Percentiles rank a stretch among this genome's conserved stretches.
Conservation (phyloP, 2,113 vertebrate genomes). For the Illadopsis cleaveri region DNA sequence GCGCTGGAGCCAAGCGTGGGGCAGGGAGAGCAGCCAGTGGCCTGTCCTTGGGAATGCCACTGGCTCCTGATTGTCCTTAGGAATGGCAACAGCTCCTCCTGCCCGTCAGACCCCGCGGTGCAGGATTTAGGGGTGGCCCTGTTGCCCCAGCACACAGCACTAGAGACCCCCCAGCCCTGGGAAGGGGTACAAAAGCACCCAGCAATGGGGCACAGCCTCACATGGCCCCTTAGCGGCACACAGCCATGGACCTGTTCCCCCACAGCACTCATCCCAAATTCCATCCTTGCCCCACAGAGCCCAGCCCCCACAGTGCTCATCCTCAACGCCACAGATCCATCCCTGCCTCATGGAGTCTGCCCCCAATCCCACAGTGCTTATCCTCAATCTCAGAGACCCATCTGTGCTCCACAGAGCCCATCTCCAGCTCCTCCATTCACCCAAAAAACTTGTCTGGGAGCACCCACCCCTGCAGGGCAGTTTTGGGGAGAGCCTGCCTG, state of each 20-base stretch:
- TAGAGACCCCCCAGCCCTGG: background rate
- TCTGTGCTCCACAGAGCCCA: background rate
- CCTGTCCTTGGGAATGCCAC: background rate
- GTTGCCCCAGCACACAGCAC: fast-evolving
- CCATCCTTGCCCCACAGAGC: background rate
- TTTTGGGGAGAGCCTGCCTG: background rate
- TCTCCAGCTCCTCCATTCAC: background rate
- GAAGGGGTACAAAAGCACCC: background rate
- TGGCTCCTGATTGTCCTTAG: background rate
- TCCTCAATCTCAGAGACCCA: background rate
- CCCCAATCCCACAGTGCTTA: background rate
- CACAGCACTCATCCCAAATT: background rate
- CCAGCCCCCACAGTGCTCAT: background rate
- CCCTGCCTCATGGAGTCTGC: background rate
- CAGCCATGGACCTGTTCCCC: background rate
- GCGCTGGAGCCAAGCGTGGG: fast-evolving
- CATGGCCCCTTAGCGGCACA: background rate
- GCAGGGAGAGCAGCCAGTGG: background rate
- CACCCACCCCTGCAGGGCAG: background rate
- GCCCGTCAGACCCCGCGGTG: background rate
- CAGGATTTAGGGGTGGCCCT: background rate
- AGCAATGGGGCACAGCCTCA: background rate
- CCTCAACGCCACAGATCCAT: background rate
- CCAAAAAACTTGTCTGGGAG: background rate
- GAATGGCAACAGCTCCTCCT: background rate